Conservation (phyloP, 1,140 invertebrate genomes). For the Cheumatopsyche charites region DNA sequence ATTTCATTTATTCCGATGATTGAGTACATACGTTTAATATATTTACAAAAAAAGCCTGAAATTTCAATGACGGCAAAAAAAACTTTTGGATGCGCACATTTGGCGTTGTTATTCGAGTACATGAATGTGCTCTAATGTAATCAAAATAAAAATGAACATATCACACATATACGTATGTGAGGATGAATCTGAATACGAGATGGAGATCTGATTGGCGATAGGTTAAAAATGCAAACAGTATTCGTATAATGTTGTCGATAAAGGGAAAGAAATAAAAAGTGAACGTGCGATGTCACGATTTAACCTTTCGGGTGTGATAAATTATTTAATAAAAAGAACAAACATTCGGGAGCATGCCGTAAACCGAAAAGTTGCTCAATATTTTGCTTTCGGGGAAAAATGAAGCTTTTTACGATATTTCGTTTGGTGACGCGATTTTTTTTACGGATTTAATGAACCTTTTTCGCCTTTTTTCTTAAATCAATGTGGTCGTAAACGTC, state of each 20-base stretch:
- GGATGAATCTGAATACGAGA: constrained; percentile 7
- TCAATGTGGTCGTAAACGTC: constrained; percentile 1
- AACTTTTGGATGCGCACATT: no score
- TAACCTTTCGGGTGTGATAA: constrained; percentile 14
- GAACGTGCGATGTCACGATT: not conserved
- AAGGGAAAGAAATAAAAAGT: not conserved
- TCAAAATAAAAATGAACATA: not conserved
- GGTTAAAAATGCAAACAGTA: no score
- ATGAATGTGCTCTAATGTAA: no score
- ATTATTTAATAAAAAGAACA: not conserved
- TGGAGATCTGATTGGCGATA: not conserved
- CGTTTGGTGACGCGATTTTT: constrained; percentile 9
- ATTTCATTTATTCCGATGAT: no score
- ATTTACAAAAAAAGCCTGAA: no score
- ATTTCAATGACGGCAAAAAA: no score
- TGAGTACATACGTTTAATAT: no score
- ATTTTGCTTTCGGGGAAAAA: not conserved
- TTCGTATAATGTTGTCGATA: not conserved
- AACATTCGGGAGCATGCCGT: not conserved
- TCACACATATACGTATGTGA: not conserved
- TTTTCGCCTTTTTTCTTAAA: constrained; percentile 2
- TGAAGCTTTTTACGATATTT: not conserved
- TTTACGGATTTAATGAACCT: not conserved
- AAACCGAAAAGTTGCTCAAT: not conserved
- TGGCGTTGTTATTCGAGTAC: no score